Evolutionary conservation across 2,797 vertebrate species (phyloP), one percentile per base, ranked within the genome.

Genomic region (Sebastes glaucus): DNA sequence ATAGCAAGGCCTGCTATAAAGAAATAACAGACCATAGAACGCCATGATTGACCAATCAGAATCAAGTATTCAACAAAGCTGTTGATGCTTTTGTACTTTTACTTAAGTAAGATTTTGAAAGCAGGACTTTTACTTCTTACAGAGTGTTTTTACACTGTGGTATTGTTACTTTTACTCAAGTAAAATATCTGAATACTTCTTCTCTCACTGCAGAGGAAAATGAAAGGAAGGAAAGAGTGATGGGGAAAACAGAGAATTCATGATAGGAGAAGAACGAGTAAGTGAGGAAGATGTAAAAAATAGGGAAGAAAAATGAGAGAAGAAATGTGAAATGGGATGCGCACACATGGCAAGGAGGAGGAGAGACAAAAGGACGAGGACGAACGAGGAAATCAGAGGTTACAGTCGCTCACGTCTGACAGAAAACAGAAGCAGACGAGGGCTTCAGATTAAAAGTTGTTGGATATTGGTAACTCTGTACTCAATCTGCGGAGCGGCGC

Each of bases 381-480:
- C 11, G 35, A 69, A 83, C 1, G 60, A 63, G 70, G 75, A 83
- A 88, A 78, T 86, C 74, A 65, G 83, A 78, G 63, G 70, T 78
- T 87, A 78, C 66, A 70, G 72, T 86, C 84, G 71, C 67, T 88
- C 83, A 76, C 75, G 83, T 86, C 84, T 90, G 92, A 91, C 88
- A 87, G 84, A 87, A 93, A 90, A 91, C 81, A 86, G 83, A 69
- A 75, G 88, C 69, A 28, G 87, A 82, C n/a, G 61, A 89, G 79
- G 69, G 68, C 76, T 75, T 71, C 83, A 90, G 89, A 93, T 93
- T 89, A 90, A 92, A 92, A 92, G 84, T 93, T 89, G 91, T 86
- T 89, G 88, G 85, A 90, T 88, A 87, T 89, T 88, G 90, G 90
- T 86, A 88, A 87, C 79, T 78, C 79, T 85, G 77, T 53, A 59